Base-by-base conservation (phyloP, 2,113 vertebrate genomes). In the Tupaia tana region DNA sequence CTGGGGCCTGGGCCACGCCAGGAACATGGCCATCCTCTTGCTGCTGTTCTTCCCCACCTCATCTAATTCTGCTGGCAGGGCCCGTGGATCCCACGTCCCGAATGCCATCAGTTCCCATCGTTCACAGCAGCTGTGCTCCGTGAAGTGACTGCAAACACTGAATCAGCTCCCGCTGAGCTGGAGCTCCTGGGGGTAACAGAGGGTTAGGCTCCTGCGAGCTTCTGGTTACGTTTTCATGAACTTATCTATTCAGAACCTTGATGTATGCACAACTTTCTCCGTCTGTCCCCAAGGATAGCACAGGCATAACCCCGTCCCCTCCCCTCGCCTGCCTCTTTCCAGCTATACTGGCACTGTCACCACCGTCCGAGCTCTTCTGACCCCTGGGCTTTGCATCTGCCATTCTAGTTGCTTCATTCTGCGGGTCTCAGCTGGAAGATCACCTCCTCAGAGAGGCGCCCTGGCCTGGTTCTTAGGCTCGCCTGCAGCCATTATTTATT, bases 281-380 rank as follows among this genome's bases (percentile, higher is more conserved):
- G 56, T n/a, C 34, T 4, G 43, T 14, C 27, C 63, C 43, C 0
- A 3, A 0, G 29, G 18, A 7, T 10, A 4, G 27, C 29, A 13
- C 9, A 14, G 58, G 15, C 2, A 1, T 6, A 14, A 7, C 58
- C 12, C 3, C 2, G 2, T 24, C 52, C 31, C 10, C n/a, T 58
- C 20, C 18, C 52, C 43, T 64, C 43, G 0, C 22, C 12, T 2
- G 1, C 25, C 34, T 29, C 69, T 87, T 70, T 79, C 43, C 59
- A 15, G 73, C 14, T 9, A 2, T 10, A 8, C 10, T 0, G 29
- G 19, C 5, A 52, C 3, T 34, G 12, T 70, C 5, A 0, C 15
- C 3, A 8, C 43, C 8, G 43, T 24, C 10, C 61, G n/a, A 25
- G 27, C 34, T 54, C 18, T 16, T 27, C 61, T 52, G 34, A 15